phyloP scores from a whole-genome alignment of 2,888 invertebrate genomes.

The Parnassius mnemosyne region DNA sequence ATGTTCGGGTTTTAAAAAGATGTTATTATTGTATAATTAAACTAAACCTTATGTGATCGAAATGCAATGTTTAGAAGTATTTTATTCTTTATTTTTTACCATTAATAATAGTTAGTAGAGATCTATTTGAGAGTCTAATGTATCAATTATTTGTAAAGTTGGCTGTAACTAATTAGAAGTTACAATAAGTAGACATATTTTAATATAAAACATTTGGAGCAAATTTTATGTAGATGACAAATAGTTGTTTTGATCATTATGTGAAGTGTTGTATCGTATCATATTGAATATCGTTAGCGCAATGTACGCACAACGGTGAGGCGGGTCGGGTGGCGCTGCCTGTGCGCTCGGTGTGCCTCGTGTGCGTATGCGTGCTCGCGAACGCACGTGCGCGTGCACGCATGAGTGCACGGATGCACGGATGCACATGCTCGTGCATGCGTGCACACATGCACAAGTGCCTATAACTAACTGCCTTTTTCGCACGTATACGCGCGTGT shows the following conservation, averaged over 20 bases:
- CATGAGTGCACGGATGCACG: conserved; percentile 18
- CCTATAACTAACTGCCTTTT: conserved; percentile 12
- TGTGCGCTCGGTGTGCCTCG: conserved; percentile 23
- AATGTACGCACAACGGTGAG: conserved; percentile 75
- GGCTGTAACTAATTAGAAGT: conserved; percentile 80
- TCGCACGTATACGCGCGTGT: conserved; percentile 12
- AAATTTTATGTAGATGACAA: conserved; percentile 79
- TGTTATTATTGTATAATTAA: conserved; percentile 79
- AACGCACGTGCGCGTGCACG: conserved; percentile 1
- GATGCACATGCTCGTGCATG: conserved; percentile 10
- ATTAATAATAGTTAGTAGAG: conserved; percentile 81
- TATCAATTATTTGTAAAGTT: conserved; percentile 81
- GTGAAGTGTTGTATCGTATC: conserved; percentile 74
- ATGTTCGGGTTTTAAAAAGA: conserved; percentile 78
- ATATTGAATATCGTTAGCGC: conserved; percentile 64
- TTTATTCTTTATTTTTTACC: conserved; percentile 81
- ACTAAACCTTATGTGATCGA: conserved; percentile 81
- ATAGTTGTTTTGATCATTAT: conserved; percentile 79
- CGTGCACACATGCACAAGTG: conserved; percentile 9
- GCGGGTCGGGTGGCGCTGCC: conserved; percentile 38
- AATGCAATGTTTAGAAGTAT: conserved; percentile 82
- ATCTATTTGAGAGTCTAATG: conserved; percentile 81
- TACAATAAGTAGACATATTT: conserved; percentile 80
- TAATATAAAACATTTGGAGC: conserved; percentile 79
- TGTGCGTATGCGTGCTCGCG: conserved; percentile 7